phyloP scores from a whole-genome alignment of 2,113 vertebrate species.

The Hyaena hyaena region DNA sequence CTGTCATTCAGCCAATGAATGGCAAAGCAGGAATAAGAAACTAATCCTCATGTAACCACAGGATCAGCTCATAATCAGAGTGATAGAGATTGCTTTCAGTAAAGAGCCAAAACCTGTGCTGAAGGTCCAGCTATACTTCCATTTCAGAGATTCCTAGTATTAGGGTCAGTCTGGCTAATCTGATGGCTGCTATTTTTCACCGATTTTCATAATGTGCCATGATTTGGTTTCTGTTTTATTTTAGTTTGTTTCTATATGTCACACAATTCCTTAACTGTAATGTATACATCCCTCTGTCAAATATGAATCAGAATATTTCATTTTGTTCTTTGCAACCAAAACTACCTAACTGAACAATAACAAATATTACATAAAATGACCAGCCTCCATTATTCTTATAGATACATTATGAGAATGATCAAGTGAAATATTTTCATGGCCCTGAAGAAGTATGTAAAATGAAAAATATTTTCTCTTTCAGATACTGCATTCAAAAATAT shows the following conservation, averaged over 20 bases:
- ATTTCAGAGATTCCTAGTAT: background rate
- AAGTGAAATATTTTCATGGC: background rate
- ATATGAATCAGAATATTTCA: background rate
- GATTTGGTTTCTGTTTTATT: background rate
- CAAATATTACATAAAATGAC: background rate
- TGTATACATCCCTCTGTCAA: background rate
- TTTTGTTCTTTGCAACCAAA: background rate
- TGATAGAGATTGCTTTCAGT: background rate
- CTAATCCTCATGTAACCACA: background rate
- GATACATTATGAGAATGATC: background rate
- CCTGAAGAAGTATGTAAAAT: slow-evolving; percentile 3
- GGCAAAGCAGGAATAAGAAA: background rate
- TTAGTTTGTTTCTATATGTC: slow-evolving; percentile 19
- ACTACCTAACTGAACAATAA: background rate
- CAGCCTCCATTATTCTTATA: background rate
- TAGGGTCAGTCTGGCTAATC: background rate
- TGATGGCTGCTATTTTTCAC: background rate
- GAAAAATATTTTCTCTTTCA: background rate
- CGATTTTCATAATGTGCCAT: background rate
- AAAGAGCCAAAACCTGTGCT: background rate
- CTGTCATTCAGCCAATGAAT: background rate
- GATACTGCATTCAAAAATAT: background rate
- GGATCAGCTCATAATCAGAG: background rate
- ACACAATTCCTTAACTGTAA: background rate
- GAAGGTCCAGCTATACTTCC: background rate